Evolutionary conservation across 1,140 invertebrate species (phyloP).

Genomic region (Zaprionus capensis): DNA sequence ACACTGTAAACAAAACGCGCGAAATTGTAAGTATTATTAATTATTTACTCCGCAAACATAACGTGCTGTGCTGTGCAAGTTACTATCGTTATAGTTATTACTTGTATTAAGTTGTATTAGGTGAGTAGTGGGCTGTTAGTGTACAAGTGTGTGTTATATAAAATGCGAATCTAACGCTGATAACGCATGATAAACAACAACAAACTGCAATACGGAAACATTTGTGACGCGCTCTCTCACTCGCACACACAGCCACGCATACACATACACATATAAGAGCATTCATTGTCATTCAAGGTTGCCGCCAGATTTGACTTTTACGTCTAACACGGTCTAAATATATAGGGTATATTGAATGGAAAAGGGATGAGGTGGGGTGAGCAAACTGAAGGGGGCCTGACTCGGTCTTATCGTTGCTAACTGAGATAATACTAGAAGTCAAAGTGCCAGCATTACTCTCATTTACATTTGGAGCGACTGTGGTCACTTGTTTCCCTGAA

Average conservation of each 20-base stretch:
- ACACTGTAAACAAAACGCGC: slow-evolving; percentile 28
- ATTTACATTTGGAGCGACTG: not conserved
- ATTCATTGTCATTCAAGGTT: slow-evolving; percentile 65
- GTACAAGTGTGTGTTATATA: slow-evolving; percentile 50
- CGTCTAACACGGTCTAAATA: not conserved
- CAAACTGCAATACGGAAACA: slow-evolving; percentile 55
- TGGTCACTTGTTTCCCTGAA: not conserved
- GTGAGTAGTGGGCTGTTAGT: not conserved
- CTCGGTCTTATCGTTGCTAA: not conserved
- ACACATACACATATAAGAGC: slow-evolving; percentile 12
- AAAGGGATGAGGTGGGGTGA: not conserved
- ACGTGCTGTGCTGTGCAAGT: not conserved
- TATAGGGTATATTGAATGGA: not conserved
- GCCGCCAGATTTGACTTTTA: slow-evolving; percentile 44
- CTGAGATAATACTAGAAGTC: not conserved
- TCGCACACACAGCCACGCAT: not conserved
- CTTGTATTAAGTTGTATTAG: not conserved
- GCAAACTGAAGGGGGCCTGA: not conserved
- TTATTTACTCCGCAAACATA: slow-evolving; percentile 2
- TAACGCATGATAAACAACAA: slow-evolving; percentile 59
- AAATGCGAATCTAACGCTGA: slow-evolving; percentile 45
- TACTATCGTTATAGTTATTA: not conserved
- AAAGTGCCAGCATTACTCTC: not conserved
- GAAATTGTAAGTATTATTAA: slow-evolving; percentile 37
- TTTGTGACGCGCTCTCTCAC: not conserved